A percentile compares a stretch with the other conserved stretches of the same genome.
phyloP scores from a whole-genome alignment of 2,113 vertebrate species.

The Daphoenositta chrysoptera region DNA sequence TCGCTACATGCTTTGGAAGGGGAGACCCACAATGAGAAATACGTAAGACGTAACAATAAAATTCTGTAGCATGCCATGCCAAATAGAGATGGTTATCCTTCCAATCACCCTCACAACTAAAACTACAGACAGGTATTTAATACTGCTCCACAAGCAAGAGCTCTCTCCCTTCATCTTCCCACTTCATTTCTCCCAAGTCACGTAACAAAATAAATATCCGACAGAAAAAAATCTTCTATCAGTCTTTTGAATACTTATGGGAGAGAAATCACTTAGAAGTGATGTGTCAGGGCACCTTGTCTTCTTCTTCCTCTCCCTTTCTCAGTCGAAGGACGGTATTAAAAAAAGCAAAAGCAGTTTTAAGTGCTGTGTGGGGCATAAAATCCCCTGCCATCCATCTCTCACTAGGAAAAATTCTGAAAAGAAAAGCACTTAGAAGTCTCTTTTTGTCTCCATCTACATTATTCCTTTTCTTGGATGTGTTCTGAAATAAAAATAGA shows the following conservation, averaged over 20 bases:
- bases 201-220: conserved; percentile 28
- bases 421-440: conserved; percentile 22
- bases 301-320: neutral
- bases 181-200: conserved; percentile 25
- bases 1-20: conserved; percentile 13
- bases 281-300: conserved; percentile 7
- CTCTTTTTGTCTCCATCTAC: conserved; percentile 2
- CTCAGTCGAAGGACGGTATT: neutral
- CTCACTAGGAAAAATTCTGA: neutral
- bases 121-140: neutral
- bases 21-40: neutral
- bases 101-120: conserved; percentile 5
- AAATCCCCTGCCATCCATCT: conserved; percentile 35
- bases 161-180: conserved; percentile 6
- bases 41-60: neutral
- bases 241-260: neutral
- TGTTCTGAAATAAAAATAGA: conserved; percentile 54
- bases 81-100: neutral
- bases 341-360: conserved; percentile 39
- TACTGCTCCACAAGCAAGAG: neutral
- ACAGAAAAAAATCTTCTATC: neutral
- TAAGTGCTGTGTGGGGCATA: conserved; percentile 14
- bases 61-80: neutral
- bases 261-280: conserved; percentile 29
- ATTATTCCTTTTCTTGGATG: conserved; percentile 1